Base-by-base conservation (phyloP, 2,888 invertebrate genomes). In the Bombylius major region DNA sequence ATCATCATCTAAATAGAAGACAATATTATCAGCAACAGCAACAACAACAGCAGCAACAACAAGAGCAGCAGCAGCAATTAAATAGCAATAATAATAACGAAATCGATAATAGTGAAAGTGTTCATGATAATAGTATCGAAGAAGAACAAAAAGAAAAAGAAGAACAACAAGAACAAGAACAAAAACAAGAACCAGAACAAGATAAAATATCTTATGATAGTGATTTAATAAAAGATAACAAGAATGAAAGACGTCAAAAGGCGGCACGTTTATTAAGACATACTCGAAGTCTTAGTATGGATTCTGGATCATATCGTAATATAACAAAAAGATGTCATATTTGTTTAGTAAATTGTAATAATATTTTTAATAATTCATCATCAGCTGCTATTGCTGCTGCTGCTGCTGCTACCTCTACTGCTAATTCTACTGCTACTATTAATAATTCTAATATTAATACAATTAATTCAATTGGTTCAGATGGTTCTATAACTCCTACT, bases 271-370 rank as follows among this genome's bases (percentile, higher is more conserved):
- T 62, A 50, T 65, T 71, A 53, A 70, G 71, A 59, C 68, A 72
- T 58, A 70, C 71, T 8, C 72, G 73, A 61, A 73, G 72, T 64
- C 65, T 73, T 62, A 73, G 72, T 65, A 69, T 70, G 61, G 73
- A 72, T 63, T 73, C 73, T 59, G 67, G 68, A 55, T 63, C 68
- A 47, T 70, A 67, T 39, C 70, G 71, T 58, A 63, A 63, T 56
- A 56, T 58, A 60, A 61, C 63, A 57, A 65, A 62, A 62, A 72
- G 72, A 62, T 74, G 74, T 63, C 72, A 74, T 60, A 71, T 74
- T 57, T 74, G 74, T 63, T 69, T 73, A 61, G 72, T 72, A 50
- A 74, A 72, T 63, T 73, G 71, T 62, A 68, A 72, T 65, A 73
- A 72, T 65, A 70, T 72, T 59, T 70, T 72, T 56, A 72, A 71